Evolutionary conservation across 1,140 invertebrate genomes (phyloP), one percentile per base, ranked within the genome.

Genomic region (Pseudomyrmex flavicornis): DNA sequence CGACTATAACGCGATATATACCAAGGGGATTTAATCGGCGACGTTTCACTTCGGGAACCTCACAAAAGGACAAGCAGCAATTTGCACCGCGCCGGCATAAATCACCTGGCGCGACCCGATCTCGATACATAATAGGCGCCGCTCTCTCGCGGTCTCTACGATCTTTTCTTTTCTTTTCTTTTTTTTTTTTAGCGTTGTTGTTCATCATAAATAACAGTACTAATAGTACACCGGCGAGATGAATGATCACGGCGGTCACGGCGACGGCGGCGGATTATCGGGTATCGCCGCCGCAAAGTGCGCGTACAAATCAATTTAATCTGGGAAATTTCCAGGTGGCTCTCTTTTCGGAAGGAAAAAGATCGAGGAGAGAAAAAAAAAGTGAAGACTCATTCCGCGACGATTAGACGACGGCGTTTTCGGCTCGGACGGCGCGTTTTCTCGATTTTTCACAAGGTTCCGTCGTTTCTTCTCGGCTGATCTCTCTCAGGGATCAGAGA

Each of bases 51-150:
- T 59, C 46, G 79, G 63, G 35, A 35, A 35, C 89, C 87, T 87
- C 54, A 84, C 75, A 89, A 89, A 89, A 89, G 87, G 88, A 89
- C 88, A 89, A 89, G 88, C 87, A 88, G 87, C 87, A 89, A 89
- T 89, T 89, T 89, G 85, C 87, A 76, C 77, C 77, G 87, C 77
- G 87, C 20, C 68, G 76, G 73, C 80, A 89, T 89, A 89, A 89
- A 89, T 89, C 88, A 89, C 63, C 65, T 35, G 46, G 54, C 68
- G 54, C 68, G 85, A 86, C 85, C 59, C 66, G 80, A 82, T 79
- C 85, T 63, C 82, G 87, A 85, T 89, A 84, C 88, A 89, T 89
- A 89, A 89, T 89, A 77, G 88, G 77, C 66, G 77, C 77, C 85
- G 76, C 66, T 70, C 35, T 35, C 35, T 35, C 76, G 70, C 87